Evolutionary conservation across 1,140 invertebrate genomes (phyloP).

Genomic region (Neelides sp.): DNA sequence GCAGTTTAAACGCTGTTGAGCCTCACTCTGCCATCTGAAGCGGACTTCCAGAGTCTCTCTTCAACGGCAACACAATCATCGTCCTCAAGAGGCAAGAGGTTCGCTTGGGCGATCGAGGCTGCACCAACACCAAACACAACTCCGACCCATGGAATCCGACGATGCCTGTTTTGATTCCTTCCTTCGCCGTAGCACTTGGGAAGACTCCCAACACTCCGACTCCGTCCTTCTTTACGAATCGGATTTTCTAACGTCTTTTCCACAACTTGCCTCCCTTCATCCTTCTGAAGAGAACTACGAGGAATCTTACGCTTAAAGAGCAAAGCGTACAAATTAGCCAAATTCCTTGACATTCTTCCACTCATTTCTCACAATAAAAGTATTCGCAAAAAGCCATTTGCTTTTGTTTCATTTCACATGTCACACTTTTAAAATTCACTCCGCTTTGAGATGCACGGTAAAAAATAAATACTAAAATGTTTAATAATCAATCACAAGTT

Average conservation of each 20-base stretch:
- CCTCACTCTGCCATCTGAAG: constrained; percentile 17
- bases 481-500: too few relatives aligned
- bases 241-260: too few relatives aligned
- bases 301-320: constrained; percentile 11
- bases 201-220: neutral
- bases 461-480: too few relatives aligned
- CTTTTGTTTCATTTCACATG: too few relatives aligned
- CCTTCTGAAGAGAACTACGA: too few relatives aligned
- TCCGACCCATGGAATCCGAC: neutral
- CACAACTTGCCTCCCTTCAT: too few relatives aligned
- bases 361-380: neutral
- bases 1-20: too few relatives aligned
- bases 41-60: constrained; percentile 8
- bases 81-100: constrained; percentile 2
- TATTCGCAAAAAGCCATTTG: neutral
- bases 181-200: neutral
- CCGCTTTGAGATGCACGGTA: too few relatives aligned
- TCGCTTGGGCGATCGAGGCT: constrained; percentile 5
- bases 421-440: too few relatives aligned
- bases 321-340: constrained; percentile 21
- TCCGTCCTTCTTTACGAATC: too few relatives aligned
- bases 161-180: neutral
- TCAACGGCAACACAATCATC: too few relatives aligned
- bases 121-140: constrained; percentile 1
- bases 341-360: constrained; percentile 18